Evolutionary conservation across 2,888 invertebrate species (phyloP), one percentile per base, ranked within the genome.

Genomic region (Lathronympha strigana): DNA sequence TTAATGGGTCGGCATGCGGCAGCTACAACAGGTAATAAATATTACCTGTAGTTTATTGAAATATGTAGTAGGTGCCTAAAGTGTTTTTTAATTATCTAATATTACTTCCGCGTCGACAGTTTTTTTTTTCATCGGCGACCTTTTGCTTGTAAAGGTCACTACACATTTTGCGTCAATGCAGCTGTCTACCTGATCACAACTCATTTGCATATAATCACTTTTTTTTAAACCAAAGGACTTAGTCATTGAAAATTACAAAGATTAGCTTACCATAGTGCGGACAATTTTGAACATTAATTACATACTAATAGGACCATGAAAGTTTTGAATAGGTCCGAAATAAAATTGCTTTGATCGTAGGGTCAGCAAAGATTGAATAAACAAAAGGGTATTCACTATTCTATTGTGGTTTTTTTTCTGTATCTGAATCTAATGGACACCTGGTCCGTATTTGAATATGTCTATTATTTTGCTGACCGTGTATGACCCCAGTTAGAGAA

Each of bases 151-250:
- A 49, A 45, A 55, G 55, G 61, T 61, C 58, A 51, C 19, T 28
- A 28, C 31, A 43, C 1, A 45, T 43, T n/a, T 36, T 63, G 76
- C 67, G 73, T 68, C 67, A 57, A 31, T 50, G 77, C 87, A 87
- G 82, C 84, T 87, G 87, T 72, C 74, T 83, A 82, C 84, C 84
- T 86, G 84, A 77, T 76, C 77, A n/a, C 33, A 36, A 33, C 55
- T 4, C 77, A 75, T 79, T 73, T 77, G 73, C 68, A 60, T 64
- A 47, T 64, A 60, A 60, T 64, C 51, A 53, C 51, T 33, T 17
- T 21, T 28, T 60, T 51, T 13, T 15, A 25, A 36, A 47, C 57
- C 28, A 62, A 64, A 38, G 36, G 43, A 64, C 13, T 63, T 33
- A 47, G 57, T 43, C 64, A 58, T 51, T 25, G 36, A 43, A 64